Base-by-base conservation (phyloP, 2,888 invertebrate genomes). In the Muschampia plurimacula region DNA sequence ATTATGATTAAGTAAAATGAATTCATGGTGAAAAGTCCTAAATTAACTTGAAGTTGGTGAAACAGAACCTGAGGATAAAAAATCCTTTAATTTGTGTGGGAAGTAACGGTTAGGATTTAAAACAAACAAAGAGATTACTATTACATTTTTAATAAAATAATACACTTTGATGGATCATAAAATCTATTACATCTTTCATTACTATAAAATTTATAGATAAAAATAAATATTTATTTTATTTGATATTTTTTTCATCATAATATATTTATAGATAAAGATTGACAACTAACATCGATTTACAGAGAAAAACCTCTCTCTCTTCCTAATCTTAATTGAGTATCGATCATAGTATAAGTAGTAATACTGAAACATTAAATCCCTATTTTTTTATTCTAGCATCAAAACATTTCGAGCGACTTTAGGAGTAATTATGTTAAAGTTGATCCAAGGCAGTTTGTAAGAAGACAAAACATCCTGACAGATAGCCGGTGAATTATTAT, bases 241-340 rank as follows among this genome's bases (percentile, higher is more conserved):
- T 69, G 22, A 71, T 66, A 66, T 59, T 66, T 59, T 44, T 59
- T 32, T 15, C 52, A 52, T 41, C 1, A 32, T 46, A 28, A 57
- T 57, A 57, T 57, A 57, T 12, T n/a, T 46, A 67, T 68, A 49
- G 15, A 49, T 73, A 79, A 78, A 77, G 75, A 76, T 52, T 77
- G 80, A 77, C n/a, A 28, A 79, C 80, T 78, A 75, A 80, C 77
- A 77, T 77, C 76, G 77, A 75, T 77, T 75, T 77, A 77, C 77
- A 74, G 74, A 83, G 81, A 84, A 83, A 72, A 84, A 83, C 85
- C 87, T 86, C 88, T 88, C 86, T 81, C 86, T 84, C 62, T 60
- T 84, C 81, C 82, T 84, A 83, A 77, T 57, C 22, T 69, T 75
- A 75, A 72, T 68, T 68, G 74, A 73, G 68, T 74, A 75, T 72